A percentile compares a stretch with the other conserved stretches of the same genome.
Conservation (phyloP, 2,113 vertebrate genomes). For the Xiphias gladius region DNA sequence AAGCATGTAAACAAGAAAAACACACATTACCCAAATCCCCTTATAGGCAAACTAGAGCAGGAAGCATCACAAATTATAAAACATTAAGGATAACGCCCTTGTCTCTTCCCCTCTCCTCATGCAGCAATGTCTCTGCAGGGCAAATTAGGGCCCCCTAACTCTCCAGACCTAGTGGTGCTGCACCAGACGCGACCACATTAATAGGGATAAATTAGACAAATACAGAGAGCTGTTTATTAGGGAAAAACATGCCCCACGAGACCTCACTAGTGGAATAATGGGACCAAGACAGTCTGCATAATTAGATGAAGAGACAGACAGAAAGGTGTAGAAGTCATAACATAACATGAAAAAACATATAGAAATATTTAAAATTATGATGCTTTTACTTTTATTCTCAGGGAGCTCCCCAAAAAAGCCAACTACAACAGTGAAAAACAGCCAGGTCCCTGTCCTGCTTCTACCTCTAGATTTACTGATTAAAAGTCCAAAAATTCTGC, state of each 20-base stretch:
- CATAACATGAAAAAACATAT: conserved; percentile 8
- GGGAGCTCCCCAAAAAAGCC: conserved; percentile 38
- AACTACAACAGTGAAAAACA: conserved; percentile 18
- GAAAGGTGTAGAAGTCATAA: conserved; percentile 22
- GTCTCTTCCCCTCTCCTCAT: conserved; percentile 33
- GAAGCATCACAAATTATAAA: conserved; percentile 72
- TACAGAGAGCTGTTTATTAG: conserved; percentile 62
- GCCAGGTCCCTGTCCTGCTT: conserved; percentile 3
- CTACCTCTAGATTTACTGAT: conserved; percentile 5
- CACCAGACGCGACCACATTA: conserved; percentile 48
- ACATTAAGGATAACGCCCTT: conserved; percentile 65
- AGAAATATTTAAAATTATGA: conserved; percentile 16
- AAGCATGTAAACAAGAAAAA: conserved; percentile 20
- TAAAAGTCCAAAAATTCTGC: conserved; percentile 10
- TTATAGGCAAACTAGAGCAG: conserved; percentile 45
- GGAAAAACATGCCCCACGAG: conserved; percentile 55
- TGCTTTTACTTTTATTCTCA: conserved; percentile 29
- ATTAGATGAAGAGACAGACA: conserved; percentile 18
- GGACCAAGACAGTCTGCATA: conserved; percentile 30
- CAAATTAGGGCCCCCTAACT: conserved; percentile 52
- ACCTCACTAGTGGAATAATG: conserved; percentile 53
- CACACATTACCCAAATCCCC: conserved; percentile 19
- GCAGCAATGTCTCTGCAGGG: conserved; percentile 40
- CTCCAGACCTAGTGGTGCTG: conserved; percentile 32
- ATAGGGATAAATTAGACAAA: conserved; percentile 71